These are phyloP conservation scores for Lepidostoma basale DNA, from an alignment of 1,140 invertebrate species.

Conservation along the genomic window DNA sequence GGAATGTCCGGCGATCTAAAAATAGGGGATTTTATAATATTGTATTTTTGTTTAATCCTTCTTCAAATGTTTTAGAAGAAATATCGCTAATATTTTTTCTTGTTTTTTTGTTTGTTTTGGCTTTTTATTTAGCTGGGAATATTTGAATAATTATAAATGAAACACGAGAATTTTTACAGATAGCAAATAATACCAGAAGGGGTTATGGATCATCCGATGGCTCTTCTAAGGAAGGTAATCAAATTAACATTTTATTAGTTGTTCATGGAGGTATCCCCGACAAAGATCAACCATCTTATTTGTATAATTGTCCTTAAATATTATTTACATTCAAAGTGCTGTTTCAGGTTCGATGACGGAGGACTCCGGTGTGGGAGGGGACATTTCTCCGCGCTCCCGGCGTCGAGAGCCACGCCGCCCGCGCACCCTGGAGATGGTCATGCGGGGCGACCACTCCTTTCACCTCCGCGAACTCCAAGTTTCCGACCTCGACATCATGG, in stretches of 20 bases:
- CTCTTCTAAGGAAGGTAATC: conserved; percentile 43
- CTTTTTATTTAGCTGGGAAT: too few relatives aligned
- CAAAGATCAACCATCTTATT: not conserved
- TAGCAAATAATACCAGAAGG: conserved; percentile 59
- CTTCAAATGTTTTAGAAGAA: too few relatives aligned
- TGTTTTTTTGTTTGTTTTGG: too few relatives aligned
- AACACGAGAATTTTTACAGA: too few relatives aligned
- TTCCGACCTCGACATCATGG: conserved; percentile 59
- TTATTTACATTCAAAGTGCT: not conserved
- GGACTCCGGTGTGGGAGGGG: conserved; percentile 57
- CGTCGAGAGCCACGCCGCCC: conserved; percentile 55
- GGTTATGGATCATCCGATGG: conserved; percentile 51
- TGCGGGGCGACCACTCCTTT: conserved; percentile 57
- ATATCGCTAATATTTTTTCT: too few relatives aligned
- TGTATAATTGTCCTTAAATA: too few relatives aligned
- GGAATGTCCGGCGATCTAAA: too few relatives aligned
- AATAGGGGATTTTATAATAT: too few relatives aligned
- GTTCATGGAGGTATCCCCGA: not conserved
- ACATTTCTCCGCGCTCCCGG: conserved; percentile 48
- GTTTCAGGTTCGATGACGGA: conserved; percentile 49
- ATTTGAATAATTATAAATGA: too few relatives aligned
- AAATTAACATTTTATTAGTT: too few relatives aligned
- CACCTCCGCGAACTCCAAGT: conserved; percentile 58
- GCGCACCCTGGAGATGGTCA: conserved; percentile 60
- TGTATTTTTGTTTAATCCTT: too few relatives aligned